Percentiles rank a stretch among this genome's conserved stretches.
Conservation (phyloP, 2,888 invertebrate species). For the Athetis lepigone region DNA sequence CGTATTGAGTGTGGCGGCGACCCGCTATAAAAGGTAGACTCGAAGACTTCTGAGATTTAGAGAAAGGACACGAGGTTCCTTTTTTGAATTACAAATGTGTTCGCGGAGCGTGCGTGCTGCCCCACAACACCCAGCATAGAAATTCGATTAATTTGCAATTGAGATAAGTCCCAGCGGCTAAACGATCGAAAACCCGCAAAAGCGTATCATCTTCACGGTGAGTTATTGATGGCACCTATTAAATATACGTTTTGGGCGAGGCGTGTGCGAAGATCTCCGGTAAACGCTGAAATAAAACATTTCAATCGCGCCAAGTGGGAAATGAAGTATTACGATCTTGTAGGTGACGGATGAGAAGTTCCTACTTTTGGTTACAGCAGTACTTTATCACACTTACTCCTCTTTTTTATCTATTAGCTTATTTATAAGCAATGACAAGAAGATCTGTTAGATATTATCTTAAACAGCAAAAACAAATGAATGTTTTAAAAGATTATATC, state of each 20-base stretch:
- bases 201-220: slow-evolving; percentile 85
- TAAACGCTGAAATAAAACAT: slow-evolving; percentile 86
- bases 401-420: slow-evolving; percentile 17
- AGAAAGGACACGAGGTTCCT: slow-evolving; percentile 74
- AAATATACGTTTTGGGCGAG: slow-evolving; percentile 87
- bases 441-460: neutral
- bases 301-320: slow-evolving; percentile 85
- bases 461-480: slow-evolving; percentile 22
- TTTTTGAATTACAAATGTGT: slow-evolving; percentile 84
- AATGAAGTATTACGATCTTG: slow-evolving; percentile 83
- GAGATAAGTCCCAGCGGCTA: slow-evolving; percentile 84
- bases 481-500: slow-evolving; percentile 16
- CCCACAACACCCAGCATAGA: slow-evolving; percentile 78
- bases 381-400: slow-evolving; percentile 67
- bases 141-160: slow-evolving; percentile 89
- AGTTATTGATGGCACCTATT: slow-evolving; percentile 90
- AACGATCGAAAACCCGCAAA: slow-evolving; percentile 82
- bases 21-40: slow-evolving; percentile 70
- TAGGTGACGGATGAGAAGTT: slow-evolving; percentile 77
- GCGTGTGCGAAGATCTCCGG: slow-evolving; percentile 76
- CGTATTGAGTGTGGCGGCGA: slow-evolving; percentile 63
- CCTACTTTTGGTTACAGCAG: slow-evolving; percentile 70
- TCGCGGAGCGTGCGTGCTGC: slow-evolving; percentile 72
- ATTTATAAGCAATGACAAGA: neutral
- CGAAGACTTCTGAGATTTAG: slow-evolving; percentile 72